A percentile compares a stretch with the other conserved stretches of the same genome.
Conservation (phyloP, 2,113 vertebrate species). For the Todiramphus saurophagus region DNA sequence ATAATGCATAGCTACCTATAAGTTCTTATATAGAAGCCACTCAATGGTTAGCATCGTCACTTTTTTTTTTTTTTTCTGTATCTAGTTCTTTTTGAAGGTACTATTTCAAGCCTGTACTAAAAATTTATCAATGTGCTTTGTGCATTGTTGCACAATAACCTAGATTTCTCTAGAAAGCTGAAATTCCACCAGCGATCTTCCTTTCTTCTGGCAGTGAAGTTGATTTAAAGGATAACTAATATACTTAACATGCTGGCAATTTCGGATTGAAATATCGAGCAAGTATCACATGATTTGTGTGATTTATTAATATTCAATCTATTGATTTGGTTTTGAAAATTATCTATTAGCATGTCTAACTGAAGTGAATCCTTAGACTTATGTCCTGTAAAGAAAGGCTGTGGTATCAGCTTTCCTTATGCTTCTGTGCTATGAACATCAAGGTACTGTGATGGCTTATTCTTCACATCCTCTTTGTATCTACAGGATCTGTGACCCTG, state of each 20-base stretch:
- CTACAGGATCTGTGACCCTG: neutral
- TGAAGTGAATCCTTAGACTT: neutral
- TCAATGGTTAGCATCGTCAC: neutral
- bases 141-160: neutral
- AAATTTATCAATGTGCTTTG: neutral
- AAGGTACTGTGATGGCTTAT: neutral
- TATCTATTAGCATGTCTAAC: neutral
- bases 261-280: neutral
- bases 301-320: slow-evolving; percentile 16
- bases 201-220: neutral
- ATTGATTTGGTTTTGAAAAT: slow-evolving; percentile 20
- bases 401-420: neutral
- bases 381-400: neutral
- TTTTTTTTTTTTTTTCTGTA: neutral
- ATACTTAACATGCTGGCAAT: neutral
- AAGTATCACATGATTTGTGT: neutral
- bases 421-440: neutral
- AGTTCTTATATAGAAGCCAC: neutral
- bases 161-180: neutral
- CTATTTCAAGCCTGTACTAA: neutral
- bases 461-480: neutral
- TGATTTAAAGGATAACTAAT: neutral
- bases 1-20: neutral
- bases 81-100: neutral
- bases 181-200: neutral